These are phyloP conservation scores for Choristoneura rosaceana DNA, from an alignment of 2,888 invertebrate genomes.

Conservation along the genomic window DNA sequence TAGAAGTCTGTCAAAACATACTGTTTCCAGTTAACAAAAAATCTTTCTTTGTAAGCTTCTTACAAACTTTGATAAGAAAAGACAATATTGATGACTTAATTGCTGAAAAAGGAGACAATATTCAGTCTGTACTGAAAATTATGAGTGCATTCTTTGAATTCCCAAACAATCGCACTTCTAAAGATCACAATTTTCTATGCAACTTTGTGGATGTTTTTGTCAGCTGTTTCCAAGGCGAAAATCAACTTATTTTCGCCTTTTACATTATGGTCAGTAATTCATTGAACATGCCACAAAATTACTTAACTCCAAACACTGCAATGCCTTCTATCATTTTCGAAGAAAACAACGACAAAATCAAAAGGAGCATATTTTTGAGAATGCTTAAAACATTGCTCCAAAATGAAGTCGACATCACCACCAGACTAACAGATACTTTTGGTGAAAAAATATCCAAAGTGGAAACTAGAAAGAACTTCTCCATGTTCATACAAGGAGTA, in stretches of 20 bases:
- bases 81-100: constrained; percentile 71
- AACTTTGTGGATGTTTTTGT: constrained; percentile 74
- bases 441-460: constrained; percentile 71
- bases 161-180: constrained; percentile 61
- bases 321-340: constrained; percentile 63
- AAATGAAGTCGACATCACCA: constrained; percentile 74
- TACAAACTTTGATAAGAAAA: constrained; percentile 72
- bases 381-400: constrained; percentile 66
- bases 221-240: constrained; percentile 67
- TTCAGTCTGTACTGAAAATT: constrained; percentile 76
- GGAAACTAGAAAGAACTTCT: constrained; percentile 74
- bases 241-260: constrained; percentile 74
- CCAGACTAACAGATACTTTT: constrained; percentile 70
- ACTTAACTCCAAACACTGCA: constrained; percentile 66
- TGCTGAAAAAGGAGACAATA: constrained; percentile 75
- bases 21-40: constrained; percentile 73
- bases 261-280: constrained; percentile 70
- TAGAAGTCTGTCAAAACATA: constrained; percentile 65
- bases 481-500: constrained; percentile 68
- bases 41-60: constrained; percentile 66
- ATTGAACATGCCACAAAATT: constrained; percentile 70
- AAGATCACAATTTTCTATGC: constrained; percentile 62
- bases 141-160: constrained; percentile 74
- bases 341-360: constrained; percentile 66
- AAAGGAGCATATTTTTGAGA: constrained; percentile 68